phyloP scores from a whole-genome alignment of 1,140 invertebrate species.

The Helicoverpa zea region DNA sequence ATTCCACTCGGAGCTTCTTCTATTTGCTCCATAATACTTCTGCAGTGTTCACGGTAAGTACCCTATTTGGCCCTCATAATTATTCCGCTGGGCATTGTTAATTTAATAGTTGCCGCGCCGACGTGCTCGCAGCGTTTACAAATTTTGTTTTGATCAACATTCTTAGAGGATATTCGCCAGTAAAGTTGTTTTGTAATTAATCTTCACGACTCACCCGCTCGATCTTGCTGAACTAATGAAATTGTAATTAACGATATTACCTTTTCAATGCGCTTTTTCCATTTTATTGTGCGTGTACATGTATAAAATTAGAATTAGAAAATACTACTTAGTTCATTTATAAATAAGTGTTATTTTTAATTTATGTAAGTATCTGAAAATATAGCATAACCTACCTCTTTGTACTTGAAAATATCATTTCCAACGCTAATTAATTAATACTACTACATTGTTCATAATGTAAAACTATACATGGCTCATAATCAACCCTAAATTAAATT shows the following conservation, averaged over 20 bases:
- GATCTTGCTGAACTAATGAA: constrained; percentile 32
- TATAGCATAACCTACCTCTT: too few species aligned
- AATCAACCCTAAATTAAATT: background rate
- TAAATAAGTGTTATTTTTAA: too few species aligned
- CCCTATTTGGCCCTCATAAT: constrained; percentile 36
- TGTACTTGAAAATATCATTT: too few species aligned
- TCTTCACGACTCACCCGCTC: constrained; percentile 35
- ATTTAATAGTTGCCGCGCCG: constrained; percentile 47
- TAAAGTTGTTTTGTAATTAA: constrained; percentile 47
- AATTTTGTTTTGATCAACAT: constrained; percentile 49
- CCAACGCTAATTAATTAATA: background rate
- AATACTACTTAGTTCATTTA: too few species aligned
- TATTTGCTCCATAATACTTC: constrained; percentile 22
- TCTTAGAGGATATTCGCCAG: constrained; percentile 36
- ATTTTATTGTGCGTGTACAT: constrained; percentile 9
- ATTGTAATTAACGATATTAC: constrained; percentile 37
- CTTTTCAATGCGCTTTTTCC: constrained; percentile 28
- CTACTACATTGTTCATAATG: background rate
- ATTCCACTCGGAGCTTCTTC: constrained; percentile 4
- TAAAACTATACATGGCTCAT: background rate
- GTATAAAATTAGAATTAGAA: constrained; percentile 1
- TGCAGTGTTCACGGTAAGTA: constrained; percentile 27
- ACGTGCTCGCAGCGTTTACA: constrained; percentile 31
- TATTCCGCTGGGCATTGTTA: constrained; percentile 46
- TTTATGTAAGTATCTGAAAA: too few species aligned